These are phyloP conservation scores for Dromas ardeola DNA, from an alignment of 2,113 vertebrate species.

Conservation along the genomic window DNA sequence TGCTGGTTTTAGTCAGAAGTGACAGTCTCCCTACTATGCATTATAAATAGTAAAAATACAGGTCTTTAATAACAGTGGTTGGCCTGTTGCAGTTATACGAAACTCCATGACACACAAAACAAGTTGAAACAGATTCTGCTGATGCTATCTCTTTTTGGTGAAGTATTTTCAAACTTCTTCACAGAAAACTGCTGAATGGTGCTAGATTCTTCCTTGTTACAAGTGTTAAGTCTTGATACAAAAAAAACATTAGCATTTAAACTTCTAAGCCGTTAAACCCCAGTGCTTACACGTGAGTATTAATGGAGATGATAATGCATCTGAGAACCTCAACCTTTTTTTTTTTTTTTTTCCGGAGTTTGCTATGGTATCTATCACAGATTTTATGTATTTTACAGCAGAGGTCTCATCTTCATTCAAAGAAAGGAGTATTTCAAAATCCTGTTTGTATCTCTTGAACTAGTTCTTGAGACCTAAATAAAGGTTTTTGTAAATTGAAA, in stretches of 20 bases:
- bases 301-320: background rate
- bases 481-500: background rate
- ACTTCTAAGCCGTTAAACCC: background rate
- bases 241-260: background rate
- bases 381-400: background rate
- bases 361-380: background rate
- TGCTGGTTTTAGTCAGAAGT: slow-evolving; percentile 23
- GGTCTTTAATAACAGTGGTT: background rate
- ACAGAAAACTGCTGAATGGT: background rate
- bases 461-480: background rate
- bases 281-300: background rate
- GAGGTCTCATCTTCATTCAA: background rate
- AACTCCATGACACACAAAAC: background rate
- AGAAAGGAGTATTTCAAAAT: background rate
- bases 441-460: background rate
- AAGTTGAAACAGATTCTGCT: slow-evolving; percentile 12
- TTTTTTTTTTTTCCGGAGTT: background rate
- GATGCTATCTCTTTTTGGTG: background rate
- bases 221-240: background rate
- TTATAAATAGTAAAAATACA: background rate
- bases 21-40: background rate
- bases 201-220: background rate
- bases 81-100: background rate
- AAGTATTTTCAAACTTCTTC: background rate
- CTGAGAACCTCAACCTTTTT: background rate